A percentile compares a stretch with the other conserved stretches of the same genome.
Conservation (phyloP, 2,113 vertebrate genomes). For the Eonycteris spelaea region DNA sequence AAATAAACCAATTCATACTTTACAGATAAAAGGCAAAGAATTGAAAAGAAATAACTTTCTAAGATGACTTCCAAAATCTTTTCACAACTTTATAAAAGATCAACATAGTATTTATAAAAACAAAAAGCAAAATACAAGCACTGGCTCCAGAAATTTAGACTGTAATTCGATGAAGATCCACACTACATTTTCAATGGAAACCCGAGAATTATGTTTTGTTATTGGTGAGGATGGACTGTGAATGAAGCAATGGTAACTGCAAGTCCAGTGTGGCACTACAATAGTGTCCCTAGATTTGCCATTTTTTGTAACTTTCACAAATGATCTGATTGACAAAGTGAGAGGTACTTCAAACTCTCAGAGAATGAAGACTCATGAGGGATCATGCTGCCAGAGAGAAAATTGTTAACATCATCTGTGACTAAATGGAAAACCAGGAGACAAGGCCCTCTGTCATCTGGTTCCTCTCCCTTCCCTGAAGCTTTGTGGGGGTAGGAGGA, state of each 20-base stretch:
- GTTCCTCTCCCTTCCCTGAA: neutral
- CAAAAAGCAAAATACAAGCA: neutral
- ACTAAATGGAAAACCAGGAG: neutral
- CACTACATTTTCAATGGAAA: neutral
- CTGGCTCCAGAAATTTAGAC: neutral
- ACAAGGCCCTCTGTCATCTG: neutral
- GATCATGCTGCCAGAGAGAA: neutral
- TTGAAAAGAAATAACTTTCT: neutral
- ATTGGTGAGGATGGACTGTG: neutral
- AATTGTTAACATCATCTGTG: neutral
- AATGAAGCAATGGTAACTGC: neutral
- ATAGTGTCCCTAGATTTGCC: neutral
- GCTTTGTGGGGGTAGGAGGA: neutral
- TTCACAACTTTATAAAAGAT: conserved; percentile 33
- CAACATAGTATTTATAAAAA: neutral
- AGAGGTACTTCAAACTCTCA: neutral
- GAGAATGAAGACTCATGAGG: neutral
- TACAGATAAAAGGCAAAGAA: neutral
- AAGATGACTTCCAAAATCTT: neutral
- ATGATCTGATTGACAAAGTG: neutral
- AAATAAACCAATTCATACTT: neutral
- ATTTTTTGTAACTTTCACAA: neutral
- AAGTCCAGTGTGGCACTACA: neutral
- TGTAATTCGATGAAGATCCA: neutral
- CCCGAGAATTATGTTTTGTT: neutral